phyloP scores from a whole-genome alignment of 2,113 vertebrate genomes.

The Bambusicola thoracicus region DNA sequence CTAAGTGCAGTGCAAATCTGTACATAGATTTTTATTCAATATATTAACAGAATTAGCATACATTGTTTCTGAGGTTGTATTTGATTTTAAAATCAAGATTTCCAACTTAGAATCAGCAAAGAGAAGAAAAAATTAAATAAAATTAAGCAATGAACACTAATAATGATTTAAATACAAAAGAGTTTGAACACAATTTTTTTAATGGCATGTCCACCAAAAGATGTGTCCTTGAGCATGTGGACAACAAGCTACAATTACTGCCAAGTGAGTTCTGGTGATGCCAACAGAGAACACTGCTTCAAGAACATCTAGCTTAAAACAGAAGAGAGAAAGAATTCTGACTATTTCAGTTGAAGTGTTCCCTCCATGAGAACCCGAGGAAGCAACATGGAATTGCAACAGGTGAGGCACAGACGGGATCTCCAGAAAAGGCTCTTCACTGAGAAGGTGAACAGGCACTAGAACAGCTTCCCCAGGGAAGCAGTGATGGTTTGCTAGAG shows the following conservation, averaged over 20 bases:
- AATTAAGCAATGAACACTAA: background rate
- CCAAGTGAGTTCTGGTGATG: background rate
- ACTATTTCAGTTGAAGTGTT: background rate
- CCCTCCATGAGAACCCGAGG: too few relatives aligned
- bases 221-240: background rate
- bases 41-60: background rate
- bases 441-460: too few relatives aligned
- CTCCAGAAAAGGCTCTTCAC: too few relatives aligned
- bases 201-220: background rate
- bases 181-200: background rate
- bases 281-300: background rate
- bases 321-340: background rate
- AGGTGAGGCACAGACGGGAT: too few relatives aligned
- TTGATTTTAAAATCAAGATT: background rate
- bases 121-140: background rate
- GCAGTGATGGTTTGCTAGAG: too few relatives aligned
- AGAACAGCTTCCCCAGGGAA: too few relatives aligned
- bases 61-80: background rate
- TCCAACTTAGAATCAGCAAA: background rate
- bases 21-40: background rate
- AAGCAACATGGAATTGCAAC: too few relatives aligned
- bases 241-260: background rate
- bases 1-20: background rate
- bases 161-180: background rate
- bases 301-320: background rate